Evolutionary conservation across 2,797 vertebrate genomes (phyloP).

Genomic region (Sebastes glaucus): DNA sequence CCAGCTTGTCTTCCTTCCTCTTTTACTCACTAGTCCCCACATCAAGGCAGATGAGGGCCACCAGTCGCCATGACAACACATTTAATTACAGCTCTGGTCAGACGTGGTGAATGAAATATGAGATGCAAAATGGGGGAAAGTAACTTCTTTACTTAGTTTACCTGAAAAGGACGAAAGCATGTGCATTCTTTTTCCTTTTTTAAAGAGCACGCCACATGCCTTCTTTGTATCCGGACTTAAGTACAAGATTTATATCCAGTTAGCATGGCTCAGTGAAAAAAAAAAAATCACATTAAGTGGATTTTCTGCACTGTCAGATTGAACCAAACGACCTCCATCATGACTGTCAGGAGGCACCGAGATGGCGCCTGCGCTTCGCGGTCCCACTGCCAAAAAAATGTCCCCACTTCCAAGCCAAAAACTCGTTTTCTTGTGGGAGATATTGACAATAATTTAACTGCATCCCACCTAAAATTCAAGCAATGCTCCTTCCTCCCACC

Average conservation of each 20-base stretch:
- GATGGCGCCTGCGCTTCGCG: background rate
- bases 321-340: slow-evolving; percentile 41
- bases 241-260: slow-evolving; percentile 34
- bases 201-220: slow-evolving; percentile 1
- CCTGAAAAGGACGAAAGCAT: background rate
- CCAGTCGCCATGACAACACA: background rate
- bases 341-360: background rate
- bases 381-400: slow-evolving; percentile 23
- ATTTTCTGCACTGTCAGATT: slow-evolving; percentile 53
- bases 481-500: background rate
- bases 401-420: background rate
- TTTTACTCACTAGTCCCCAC: background rate
- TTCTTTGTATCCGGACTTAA: slow-evolving; percentile 5
- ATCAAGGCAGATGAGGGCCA: background rate
- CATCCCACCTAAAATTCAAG: background rate
- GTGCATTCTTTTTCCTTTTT: background rate
- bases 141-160: background rate
- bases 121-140: background rate
- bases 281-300: slow-evolving; percentile 45
- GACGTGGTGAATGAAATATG: background rate
- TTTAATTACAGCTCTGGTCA: background rate
- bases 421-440: background rate
- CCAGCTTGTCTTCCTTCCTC: background rate
- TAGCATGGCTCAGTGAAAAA: background rate
- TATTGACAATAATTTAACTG: slow-evolving; percentile 24